Evolutionary conservation across 2,888 invertebrate species (phyloP).

Genomic region (Sialis fuliginosa): DNA sequence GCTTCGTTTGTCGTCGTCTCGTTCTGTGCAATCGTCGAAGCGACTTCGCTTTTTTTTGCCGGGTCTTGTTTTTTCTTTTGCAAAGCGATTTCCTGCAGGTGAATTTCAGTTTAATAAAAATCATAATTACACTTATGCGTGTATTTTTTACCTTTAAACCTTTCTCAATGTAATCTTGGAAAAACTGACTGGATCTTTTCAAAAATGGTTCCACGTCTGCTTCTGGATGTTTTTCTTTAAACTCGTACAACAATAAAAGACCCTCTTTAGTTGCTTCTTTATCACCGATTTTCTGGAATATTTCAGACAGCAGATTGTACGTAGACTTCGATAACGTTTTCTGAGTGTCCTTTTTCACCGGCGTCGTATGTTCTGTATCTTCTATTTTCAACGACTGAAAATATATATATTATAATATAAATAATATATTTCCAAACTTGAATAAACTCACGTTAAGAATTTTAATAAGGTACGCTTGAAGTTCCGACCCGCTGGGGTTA

Average conservation of each 20-base stretch:
- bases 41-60: no score
- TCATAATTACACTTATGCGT: background rate
- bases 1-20: background rate
- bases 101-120: background rate
- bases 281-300: constrained; percentile 78
- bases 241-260: constrained; percentile 60
- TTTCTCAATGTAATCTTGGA: constrained; percentile 71
- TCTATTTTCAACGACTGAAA: constrained; percentile 29
- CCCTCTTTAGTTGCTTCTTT: constrained; percentile 76
- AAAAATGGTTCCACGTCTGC: constrained; percentile 74
- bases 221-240: constrained; percentile 64
- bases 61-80: constrained; percentile 4
- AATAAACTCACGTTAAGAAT: constrained; percentile 46
- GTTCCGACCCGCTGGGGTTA: constrained; percentile 65
- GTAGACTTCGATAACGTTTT: constrained; percentile 49
- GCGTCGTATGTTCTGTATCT: constrained; percentile 24
- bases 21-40: no score
- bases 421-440: background rate
- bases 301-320: constrained; percentile 76
- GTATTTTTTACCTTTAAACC: constrained; percentile 35
- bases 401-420: background rate
- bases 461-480: constrained; percentile 70
- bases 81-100: constrained; percentile 3
- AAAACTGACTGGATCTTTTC: constrained; percentile 66
- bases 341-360: constrained; percentile 19